phyloP scores from a whole-genome alignment of 2,888 invertebrate species.

The Pegoplata infirma region DNA sequence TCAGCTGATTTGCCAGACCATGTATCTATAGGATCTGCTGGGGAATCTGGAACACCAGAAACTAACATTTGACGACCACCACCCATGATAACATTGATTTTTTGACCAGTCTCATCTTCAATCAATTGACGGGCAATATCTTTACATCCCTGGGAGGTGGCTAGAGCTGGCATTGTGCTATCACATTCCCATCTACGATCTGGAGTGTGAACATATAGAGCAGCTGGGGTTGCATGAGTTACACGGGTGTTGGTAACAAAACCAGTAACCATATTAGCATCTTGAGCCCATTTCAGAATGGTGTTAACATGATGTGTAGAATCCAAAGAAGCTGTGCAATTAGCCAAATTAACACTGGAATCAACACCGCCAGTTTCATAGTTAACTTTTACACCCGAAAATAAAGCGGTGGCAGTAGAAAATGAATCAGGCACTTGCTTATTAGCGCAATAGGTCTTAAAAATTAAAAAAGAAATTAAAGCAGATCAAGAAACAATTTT shows the following conservation, averaged over 20 bases:
- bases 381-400: slow-evolving; percentile 91
- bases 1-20: slow-evolving; percentile 86
- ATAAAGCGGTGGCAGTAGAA: slow-evolving; percentile 91
- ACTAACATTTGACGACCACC: slow-evolving; percentile 88
- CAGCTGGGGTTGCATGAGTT: slow-evolving; percentile 92
- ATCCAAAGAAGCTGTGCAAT: slow-evolving; percentile 83
- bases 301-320: slow-evolving; percentile 81
- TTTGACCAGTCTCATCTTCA: slow-evolving; percentile 86
- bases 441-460: slow-evolving; percentile 91
- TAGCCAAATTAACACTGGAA: slow-evolving; percentile 81
- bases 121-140: slow-evolving; percentile 92
- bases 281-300: slow-evolving; percentile 85
- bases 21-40: slow-evolving; percentile 81
- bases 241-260: slow-evolving; percentile 93
- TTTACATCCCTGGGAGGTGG: slow-evolving; percentile 81
- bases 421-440: slow-evolving; percentile 94
- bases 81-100: slow-evolving; percentile 84
- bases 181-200: slow-evolving; percentile 91
- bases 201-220: slow-evolving; percentile 87
- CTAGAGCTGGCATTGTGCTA: slow-evolving; percentile 80
- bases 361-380: slow-evolving; percentile 89
- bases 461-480: too few species aligned
- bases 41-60: slow-evolving; percentile 80
- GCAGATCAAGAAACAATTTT: too few species aligned
- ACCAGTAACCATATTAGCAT: slow-evolving; percentile 88